Conservation (phyloP, 2,797 vertebrate genomes). For the Morelia viridis region DNA sequence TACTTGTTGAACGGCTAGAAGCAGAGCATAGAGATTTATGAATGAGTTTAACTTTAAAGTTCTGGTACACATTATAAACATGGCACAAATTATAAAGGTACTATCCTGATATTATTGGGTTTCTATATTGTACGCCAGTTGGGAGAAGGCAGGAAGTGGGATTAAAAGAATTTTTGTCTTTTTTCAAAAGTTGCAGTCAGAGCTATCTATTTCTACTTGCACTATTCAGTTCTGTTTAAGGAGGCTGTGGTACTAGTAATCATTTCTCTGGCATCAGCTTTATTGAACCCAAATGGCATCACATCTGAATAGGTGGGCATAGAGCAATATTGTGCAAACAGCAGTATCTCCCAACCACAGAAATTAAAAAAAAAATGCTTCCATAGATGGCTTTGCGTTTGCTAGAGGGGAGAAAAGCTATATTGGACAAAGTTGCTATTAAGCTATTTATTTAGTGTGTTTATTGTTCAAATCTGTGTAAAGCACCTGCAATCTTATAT, state of each 20-base stretch:
- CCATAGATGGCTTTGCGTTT: too few relatives aligned
- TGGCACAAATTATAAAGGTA: neutral
- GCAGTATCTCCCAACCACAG: too few relatives aligned
- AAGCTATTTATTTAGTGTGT: too few relatives aligned
- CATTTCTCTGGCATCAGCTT: neutral
- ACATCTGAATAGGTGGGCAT: too few relatives aligned
- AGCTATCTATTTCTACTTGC: neutral
- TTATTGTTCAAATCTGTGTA: too few relatives aligned
- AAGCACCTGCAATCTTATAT: too few relatives aligned
- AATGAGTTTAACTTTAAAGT: neutral
- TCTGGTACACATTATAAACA: neutral
- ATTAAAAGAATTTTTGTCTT: neutral
- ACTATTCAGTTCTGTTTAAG: neutral
- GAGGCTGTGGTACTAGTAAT: neutral
- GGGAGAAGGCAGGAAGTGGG: neutral
- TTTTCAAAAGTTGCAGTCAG: neutral
- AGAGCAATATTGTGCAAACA: too few relatives aligned
- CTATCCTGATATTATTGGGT: neutral
- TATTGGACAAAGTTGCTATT: too few relatives aligned
- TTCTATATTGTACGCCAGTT: neutral
- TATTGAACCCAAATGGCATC: neutral
- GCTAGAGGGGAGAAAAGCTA: too few relatives aligned
- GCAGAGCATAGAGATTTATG: neutral
- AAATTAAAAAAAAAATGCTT: too few relatives aligned
- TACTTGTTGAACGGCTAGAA: neutral